These are phyloP conservation scores for Spheniscus mendiculus DNA, from an alignment of 2,113 vertebrate species.

Conservation along the genomic window DNA sequence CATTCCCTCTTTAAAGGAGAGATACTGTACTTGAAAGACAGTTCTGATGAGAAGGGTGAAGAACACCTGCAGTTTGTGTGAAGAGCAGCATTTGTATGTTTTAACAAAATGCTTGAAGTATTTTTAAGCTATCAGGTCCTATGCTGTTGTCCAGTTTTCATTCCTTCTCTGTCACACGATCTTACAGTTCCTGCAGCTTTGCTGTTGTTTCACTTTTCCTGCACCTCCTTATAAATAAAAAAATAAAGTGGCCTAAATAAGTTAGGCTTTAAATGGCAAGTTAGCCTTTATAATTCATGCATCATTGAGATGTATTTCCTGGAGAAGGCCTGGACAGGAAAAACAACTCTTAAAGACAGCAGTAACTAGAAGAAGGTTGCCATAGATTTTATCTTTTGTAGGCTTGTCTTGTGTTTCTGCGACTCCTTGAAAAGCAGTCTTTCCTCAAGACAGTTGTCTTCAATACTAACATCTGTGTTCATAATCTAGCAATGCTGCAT, in stretches of 20 bases:
- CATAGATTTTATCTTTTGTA: neutral
- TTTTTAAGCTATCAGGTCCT: neutral
- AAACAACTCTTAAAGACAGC: neutral
- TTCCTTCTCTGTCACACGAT: neutral
- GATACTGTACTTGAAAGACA: neutral
- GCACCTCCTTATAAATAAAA: neutral
- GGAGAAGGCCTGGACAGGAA: neutral
- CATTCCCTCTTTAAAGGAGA: neutral
- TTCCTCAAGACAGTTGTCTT: neutral
- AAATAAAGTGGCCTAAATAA: neutral
- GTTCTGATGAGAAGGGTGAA: neutral
- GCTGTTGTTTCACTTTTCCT: neutral
- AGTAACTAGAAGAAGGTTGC: neutral
- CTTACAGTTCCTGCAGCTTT: neutral
- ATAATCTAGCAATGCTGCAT: neutral
- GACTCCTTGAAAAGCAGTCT: neutral
- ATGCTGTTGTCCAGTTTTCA: neutral
- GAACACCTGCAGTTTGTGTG: neutral
- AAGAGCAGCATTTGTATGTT: neutral
- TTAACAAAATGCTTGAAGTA: neutral
- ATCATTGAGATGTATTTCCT: neutral
- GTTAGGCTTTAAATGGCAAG: neutral
- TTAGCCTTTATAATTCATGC: neutral
- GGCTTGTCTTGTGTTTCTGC: neutral
- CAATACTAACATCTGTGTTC: neutral